A percentile compares a stretch with the other conserved stretches of the same genome.
These are phyloP conservation scores for Mystacides longicornis DNA, from an alignment of 2,888 invertebrate genomes.

Conservation along the genomic window DNA sequence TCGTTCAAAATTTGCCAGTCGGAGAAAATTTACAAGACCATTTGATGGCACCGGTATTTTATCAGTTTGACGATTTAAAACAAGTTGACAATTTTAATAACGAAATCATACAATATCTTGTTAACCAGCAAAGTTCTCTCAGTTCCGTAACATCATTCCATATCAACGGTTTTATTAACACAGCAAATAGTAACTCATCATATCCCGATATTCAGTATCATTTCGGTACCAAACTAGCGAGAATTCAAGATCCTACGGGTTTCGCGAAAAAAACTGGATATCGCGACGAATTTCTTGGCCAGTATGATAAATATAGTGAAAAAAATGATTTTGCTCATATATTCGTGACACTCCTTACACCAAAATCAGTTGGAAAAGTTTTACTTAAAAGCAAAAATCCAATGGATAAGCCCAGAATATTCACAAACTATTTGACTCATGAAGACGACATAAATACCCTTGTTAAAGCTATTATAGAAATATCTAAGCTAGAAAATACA, in stretches of 20 bases:
- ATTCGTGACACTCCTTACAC: constrained; percentile 41
- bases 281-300: constrained; percentile 23
- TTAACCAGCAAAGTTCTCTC: constrained; percentile 42
- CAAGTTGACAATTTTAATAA: constrained; percentile 25
- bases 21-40: constrained; percentile 50
- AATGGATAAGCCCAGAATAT: constrained; percentile 49
- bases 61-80: constrained; percentile 23
- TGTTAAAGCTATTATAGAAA: constrained; percentile 32
- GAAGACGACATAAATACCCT: constrained; percentile 42
- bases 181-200: constrained; percentile 33
- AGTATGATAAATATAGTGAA: constrained; percentile 31
- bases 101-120: constrained; percentile 7
- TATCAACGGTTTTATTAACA: constrained; percentile 39
- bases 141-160: constrained; percentile 36
- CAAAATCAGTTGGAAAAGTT: constrained; percentile 61
- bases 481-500: constrained; percentile 30
- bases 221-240: constrained; percentile 33
- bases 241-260: constrained; percentile 24
- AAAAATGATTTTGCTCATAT: constrained; percentile 34
- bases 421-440: constrained; percentile 50
- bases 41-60: constrained; percentile 33
- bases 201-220: constrained; percentile 48
- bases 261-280: constrained; percentile 7
- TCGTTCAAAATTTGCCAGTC: constrained; percentile 37
- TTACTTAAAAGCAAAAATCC: constrained; percentile 59